Percentiles rank a stretch among this genome's conserved stretches.
phyloP scores from a whole-genome alignment of 2,797 vertebrate species.

The Clarias laeviceps region DNA sequence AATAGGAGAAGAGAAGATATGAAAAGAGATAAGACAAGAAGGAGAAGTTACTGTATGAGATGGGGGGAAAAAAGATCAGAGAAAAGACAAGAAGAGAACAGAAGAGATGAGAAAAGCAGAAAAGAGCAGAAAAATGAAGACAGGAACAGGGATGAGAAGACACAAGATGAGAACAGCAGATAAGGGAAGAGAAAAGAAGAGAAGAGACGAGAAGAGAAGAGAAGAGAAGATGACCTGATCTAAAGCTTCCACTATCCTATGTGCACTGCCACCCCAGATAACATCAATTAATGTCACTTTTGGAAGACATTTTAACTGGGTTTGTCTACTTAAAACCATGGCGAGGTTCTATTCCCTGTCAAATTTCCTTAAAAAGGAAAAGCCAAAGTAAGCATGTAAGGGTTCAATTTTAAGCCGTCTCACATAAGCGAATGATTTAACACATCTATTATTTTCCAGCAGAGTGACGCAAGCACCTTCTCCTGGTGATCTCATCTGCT shows the following conservation, averaged over 20 bases:
- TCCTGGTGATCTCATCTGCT: constrained; percentile 55
- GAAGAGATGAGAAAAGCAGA: not conserved
- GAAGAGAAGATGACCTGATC: not conserved
- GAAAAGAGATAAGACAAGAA: not conserved
- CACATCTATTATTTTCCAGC: constrained; percentile 71
- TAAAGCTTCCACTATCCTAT: not conserved
- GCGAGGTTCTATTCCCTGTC: not conserved
- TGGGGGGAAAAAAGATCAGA: not conserved
- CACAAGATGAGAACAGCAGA: not conserved
- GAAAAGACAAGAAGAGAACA: not conserved
- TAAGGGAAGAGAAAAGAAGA: not conserved
- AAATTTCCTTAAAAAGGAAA: constrained; percentile 20
- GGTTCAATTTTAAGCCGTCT: constrained; percentile 55
- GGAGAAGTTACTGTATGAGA: not conserved
- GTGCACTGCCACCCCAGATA: not conserved
- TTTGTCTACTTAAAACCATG: constrained; percentile 19
- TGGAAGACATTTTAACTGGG: constrained; percentile 16
- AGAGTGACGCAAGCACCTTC: constrained; percentile 71
- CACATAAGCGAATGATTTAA: constrained; percentile 68
- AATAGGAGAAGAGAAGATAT: not conserved
- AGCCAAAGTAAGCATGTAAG: constrained; percentile 21
- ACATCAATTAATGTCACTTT: not conserved
- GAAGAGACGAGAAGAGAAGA: not conserved
- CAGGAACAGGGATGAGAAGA: not conserved
- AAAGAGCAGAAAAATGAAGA: not conserved